Conservation (phyloP, 2,113 vertebrate genomes). For the Protomyctophum bolini region DNA sequence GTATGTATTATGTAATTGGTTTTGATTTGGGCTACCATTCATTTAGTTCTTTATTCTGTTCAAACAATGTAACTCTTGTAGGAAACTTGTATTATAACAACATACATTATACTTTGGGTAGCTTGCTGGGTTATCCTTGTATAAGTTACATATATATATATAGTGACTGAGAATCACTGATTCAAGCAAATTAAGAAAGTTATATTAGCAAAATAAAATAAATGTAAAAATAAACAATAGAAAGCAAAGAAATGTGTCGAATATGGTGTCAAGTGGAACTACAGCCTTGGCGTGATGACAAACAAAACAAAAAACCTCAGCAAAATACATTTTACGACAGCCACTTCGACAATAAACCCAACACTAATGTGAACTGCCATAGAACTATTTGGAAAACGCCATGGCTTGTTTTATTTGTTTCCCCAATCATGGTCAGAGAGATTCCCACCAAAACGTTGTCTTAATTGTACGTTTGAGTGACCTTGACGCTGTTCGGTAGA, state of each 20-base stretch:
- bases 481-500: conserved; percentile 66
- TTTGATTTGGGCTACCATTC: too few species aligned
- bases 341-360: conserved; percentile 37
- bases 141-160: not conserved
- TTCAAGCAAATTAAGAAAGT: not conserved
- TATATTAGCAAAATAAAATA: conserved; percentile 1
- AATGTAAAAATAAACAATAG: not conserved
- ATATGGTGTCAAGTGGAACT: not conserved
- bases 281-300: conserved; percentile 1
- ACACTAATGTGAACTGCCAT: conserved; percentile 49
- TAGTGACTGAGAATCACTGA: conserved; percentile 12
- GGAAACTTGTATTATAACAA: too few species aligned
- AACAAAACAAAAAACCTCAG: conserved; percentile 17
- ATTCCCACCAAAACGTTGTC: conserved; percentile 68
- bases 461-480: conserved; percentile 74
- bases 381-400: conserved; percentile 58
- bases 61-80: too few species aligned
- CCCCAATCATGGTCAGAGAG: conserved; percentile 68
- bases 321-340: conserved; percentile 40
- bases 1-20: too few species aligned
- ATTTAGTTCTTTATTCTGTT: too few species aligned
- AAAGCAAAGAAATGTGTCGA: conserved; percentile 5
- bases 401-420: conserved; percentile 73
- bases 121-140: too few species aligned
- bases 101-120: too few species aligned